These are phyloP conservation scores for Premnoplex brunnescens DNA, from an alignment of 2,797 vertebrate genomes.

Conservation along the genomic window DNA sequence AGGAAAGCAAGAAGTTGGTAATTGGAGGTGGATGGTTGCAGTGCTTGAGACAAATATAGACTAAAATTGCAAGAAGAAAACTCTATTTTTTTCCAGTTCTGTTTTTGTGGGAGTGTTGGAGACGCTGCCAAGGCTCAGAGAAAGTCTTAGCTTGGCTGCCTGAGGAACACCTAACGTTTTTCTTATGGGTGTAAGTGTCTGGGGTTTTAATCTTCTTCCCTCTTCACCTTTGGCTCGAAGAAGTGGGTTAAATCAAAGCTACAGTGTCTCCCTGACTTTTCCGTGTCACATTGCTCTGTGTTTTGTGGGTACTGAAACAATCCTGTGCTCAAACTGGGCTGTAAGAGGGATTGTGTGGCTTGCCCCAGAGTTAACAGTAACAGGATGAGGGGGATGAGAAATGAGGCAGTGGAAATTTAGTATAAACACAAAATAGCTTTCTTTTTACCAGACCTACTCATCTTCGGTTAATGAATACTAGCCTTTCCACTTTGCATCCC, in stretches of 20 bases:
- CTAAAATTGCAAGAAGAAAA: neutral
- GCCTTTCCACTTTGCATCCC: neutral
- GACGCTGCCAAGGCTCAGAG: neutral
- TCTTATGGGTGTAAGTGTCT: neutral
- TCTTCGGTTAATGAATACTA: neutral
- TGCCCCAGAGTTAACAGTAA: neutral
- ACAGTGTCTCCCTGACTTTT: neutral
- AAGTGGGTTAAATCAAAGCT: neutral
- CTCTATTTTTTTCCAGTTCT: rapidly evolving
- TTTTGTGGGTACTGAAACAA: neutral
- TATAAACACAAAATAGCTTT: neutral
- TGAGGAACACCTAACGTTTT: neutral
- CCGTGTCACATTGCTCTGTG: rapidly evolving
- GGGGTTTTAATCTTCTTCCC: neutral
- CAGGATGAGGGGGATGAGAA: neutral
- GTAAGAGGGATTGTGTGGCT: neutral
- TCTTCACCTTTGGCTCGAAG: neutral
- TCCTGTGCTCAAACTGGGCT: neutral
- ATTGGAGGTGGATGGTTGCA: neutral
- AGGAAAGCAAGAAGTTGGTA: neutral
- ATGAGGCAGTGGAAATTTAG: neutral
- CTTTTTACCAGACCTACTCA: neutral
- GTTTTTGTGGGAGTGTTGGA: neutral
- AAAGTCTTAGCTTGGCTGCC: neutral
- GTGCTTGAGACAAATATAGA: neutral